Conservation (phyloP, 2,113 vertebrate species). For the Nothobranchius kuhntae region DNA sequence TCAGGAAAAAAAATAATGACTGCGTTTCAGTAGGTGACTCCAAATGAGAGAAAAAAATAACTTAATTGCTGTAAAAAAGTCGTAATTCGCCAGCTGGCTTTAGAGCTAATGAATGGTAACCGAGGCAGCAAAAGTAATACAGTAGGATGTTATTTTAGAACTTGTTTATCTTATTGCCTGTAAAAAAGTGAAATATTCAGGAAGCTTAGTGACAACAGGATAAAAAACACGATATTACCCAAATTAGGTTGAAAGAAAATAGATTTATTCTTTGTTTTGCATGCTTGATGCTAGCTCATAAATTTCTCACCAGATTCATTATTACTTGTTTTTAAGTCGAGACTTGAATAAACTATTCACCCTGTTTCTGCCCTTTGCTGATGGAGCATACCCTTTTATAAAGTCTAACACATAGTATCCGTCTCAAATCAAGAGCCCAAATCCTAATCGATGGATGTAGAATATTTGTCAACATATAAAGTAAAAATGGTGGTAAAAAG, state of each 20-base stretch:
- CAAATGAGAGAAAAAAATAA: constrained; percentile 39
- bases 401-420: background rate
- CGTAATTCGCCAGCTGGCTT: constrained; percentile 48
- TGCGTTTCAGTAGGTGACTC: constrained; percentile 44
- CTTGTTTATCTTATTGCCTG: constrained; percentile 35
- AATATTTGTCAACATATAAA: constrained; percentile 10
- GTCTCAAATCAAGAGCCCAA: background rate
- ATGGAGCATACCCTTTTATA: background rate
- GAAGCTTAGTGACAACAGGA: constrained; percentile 4
- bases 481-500: background rate
- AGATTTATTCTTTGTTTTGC: background rate
- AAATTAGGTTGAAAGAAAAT: no score
- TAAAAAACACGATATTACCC: constrained; percentile 10
- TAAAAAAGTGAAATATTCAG: constrained; percentile 11
- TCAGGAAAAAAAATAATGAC: constrained; percentile 61
- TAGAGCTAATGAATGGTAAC: constrained; percentile 55
- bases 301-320: background rate
- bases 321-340: constrained; percentile 1
- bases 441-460: constrained; percentile 1
- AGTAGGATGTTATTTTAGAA: constrained; percentile 26
- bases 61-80: constrained; percentile 49
- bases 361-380: background rate
- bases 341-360: background rate
- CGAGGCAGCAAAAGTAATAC: constrained; percentile 56
- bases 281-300: background rate